Base-by-base conservation (phyloP, 37 sponge, comb jelly and placozoan genomes). In the Beroe forskalii region DNA sequence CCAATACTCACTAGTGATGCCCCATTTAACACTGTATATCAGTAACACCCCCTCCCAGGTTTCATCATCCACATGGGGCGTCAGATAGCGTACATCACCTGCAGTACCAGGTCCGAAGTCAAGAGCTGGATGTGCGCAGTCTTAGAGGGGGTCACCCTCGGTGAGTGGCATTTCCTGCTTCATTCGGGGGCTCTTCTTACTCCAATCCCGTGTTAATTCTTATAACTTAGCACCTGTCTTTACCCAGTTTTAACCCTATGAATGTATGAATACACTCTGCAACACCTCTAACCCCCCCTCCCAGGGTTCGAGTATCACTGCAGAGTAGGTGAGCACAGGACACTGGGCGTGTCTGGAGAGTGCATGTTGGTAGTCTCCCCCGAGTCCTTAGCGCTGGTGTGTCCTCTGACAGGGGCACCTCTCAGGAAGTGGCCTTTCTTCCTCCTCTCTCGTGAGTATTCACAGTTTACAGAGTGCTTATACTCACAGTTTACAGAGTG, bases 391-490 rank as follows among this genome's bases (percentile, higher is more conserved):
- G 86, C 86, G 1, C 86, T 80, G 48, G 48, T 80, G 3, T 80
- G 86, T 42, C 86, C 86, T 24, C 86, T 80, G 17, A 80, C 86
- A 28, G 86, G 86, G 55, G 86, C 86, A 42, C 86, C 86, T 37
- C 48, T 80, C 20, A 41, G 86, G 86, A 80, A 80, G 55, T 80
- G 86, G 86, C 86, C 86, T 30, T 80, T 44, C 86, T 80, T 80
- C 86, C 28, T 80, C 12, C 86, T 80, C 25, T 41, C 44, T 20
- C 24, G 86, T 80, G 27, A 31, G 76, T 72, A n/a, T n/a, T n/a
- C n/a, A n/a, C n/a, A n/a, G n/a, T n/a, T n/a, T n/a, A n/a, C n/a
- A n/a, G n/a, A n/a, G n/a, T n/a, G n/a, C n/a, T n/a, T n/a, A n/a
- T n/a, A n/a, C n/a, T n/a, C n/a, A n/a, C n/a, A n/a, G n/a, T n/a